Evolutionary conservation across 1,140 invertebrate species (phyloP).

Genomic region (Leptoteleia sp.): DNA sequence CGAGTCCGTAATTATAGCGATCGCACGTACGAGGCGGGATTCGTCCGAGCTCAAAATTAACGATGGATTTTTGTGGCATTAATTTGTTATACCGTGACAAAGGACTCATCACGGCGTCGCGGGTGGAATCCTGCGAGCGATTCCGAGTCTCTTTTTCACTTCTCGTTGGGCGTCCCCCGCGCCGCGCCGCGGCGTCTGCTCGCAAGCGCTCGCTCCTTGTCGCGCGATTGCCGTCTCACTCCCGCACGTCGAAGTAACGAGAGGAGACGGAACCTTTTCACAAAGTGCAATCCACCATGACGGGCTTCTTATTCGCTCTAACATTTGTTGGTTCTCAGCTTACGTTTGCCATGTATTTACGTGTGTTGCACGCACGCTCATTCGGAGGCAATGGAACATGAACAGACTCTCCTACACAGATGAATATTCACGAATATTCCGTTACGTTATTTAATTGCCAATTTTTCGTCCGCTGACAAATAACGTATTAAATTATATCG

Average conservation of each 20-base stretch:
- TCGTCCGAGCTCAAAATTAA: conserved; percentile 27
- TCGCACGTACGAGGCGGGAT: not conserved
- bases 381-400: conserved; percentile 70
- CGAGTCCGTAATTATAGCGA: not conserved
- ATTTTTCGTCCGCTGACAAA: conserved; percentile 22
- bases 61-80: conserved; percentile 45
- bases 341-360: conserved; percentile 73
- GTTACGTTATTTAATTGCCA: conserved; percentile 48
- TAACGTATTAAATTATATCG: conserved; percentile 1
- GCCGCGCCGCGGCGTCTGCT: conserved; percentile 40
- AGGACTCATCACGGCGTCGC: conserved; percentile 58
- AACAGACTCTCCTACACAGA: conserved; percentile 64
- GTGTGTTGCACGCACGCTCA: conserved; percentile 63
- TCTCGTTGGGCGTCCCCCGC: conserved; percentile 46
- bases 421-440: conserved; percentile 44
- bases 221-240: conserved; percentile 25
- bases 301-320: conserved; percentile 74
- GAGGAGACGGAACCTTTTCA: conserved; percentile 76
- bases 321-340: conserved; percentile 78
- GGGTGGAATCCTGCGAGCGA: conserved; percentile 59
- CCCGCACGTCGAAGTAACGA: conserved; percentile 70
- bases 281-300: conserved; percentile 75
- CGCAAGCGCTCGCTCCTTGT: conserved; percentile 46
- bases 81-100: conserved; percentile 68
- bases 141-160: conserved; percentile 57